These are phyloP conservation scores for Diploscapter pachys DNA, from an alignment of 1,140 invertebrate genomes.

Conservation along the genomic window DNA sequence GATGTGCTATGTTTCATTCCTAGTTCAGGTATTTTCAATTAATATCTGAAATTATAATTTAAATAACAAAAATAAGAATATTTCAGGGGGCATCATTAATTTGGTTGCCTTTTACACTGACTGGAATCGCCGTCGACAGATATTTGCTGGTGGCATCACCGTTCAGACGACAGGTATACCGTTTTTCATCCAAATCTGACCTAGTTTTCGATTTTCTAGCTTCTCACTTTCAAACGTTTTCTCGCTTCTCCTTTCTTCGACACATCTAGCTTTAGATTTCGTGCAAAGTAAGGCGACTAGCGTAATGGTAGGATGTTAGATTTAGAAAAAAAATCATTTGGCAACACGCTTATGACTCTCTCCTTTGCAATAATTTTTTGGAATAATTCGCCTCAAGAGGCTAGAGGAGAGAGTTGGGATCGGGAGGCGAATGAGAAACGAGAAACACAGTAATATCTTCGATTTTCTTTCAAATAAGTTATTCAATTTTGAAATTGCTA, in stretches of 20 bases:
- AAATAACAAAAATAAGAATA: background rate
- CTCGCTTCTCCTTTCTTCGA: too few species aligned
- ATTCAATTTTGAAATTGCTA: too few species aligned
- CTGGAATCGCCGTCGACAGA: conserved; percentile 39
- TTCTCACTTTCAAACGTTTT: background rate
- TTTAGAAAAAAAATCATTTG: conserved; percentile 7
- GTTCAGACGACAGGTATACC: conserved; percentile 36
- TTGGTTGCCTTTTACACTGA: conserved; percentile 40
- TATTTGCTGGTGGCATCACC: conserved; percentile 37
- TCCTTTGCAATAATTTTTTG: too few species aligned
- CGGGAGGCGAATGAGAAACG: too few species aligned
- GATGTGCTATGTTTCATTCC: conserved; percentile 37
- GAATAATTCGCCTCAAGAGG: too few species aligned
- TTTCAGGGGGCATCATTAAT: conserved; percentile 38
- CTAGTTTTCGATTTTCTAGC: background rate
- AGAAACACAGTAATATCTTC: too few species aligned
- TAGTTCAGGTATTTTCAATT: conserved; percentile 19
- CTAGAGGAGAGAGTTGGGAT: too few species aligned
- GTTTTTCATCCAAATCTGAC: conserved; percentile 26
- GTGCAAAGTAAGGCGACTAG: background rate
- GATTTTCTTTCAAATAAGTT: too few species aligned
- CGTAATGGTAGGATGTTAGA: background rate
- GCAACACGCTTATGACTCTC: background rate
- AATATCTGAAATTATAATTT: background rate
- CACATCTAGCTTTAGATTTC: background rate